These are phyloP conservation scores for Urophycis tenuis DNA, from an alignment of 2,797 vertebrate genomes.

Conservation along the genomic window DNA sequence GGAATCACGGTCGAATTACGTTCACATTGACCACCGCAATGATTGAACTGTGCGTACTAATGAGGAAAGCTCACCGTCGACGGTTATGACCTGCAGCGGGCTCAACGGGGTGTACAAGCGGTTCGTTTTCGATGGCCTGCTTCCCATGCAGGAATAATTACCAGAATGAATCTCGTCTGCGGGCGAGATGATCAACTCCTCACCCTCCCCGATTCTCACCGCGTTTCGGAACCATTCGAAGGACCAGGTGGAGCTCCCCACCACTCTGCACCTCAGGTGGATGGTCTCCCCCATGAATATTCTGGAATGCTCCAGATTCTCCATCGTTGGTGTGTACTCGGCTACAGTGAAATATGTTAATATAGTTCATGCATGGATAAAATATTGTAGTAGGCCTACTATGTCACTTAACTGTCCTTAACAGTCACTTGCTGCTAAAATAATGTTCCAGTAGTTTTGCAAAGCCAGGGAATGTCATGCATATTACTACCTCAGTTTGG, in stretches of 20 bases:
- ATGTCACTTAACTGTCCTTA: too few relatives aligned
- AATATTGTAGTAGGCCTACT: too few relatives aligned
- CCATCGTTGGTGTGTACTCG: constrained; percentile 14
- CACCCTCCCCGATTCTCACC: rapidly evolving
- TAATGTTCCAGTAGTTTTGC: too few relatives aligned
- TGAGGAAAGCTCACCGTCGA: constrained; percentile 59
- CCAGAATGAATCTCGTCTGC: constrained; percentile 36
- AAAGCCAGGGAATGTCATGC: too few relatives aligned
- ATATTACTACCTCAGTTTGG: too few relatives aligned
- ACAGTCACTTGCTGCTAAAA: too few relatives aligned
- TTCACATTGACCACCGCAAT: background rate
- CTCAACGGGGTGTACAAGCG: constrained; percentile 44
- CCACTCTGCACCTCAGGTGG: constrained; percentile 51
- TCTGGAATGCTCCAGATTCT: constrained; percentile 18
- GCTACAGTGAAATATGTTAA: background rate
- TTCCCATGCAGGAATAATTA: constrained; percentile 54
- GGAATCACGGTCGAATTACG: background rate
- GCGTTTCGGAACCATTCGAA: constrained; percentile 56
- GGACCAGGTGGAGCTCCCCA: constrained; percentile 33
- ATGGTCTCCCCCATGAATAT: constrained; percentile 56
- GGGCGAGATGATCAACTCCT: constrained; percentile 21
- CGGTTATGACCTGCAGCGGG: constrained; percentile 42
- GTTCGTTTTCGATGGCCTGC: too few relatives aligned
- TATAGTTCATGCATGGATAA: too few relatives aligned
- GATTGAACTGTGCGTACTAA: constrained; percentile 21